A percentile compares a stretch with the other conserved stretches of the same genome.
Conservation (phyloP, 2,113 vertebrate species). For the Heptranchias perlo region DNA sequence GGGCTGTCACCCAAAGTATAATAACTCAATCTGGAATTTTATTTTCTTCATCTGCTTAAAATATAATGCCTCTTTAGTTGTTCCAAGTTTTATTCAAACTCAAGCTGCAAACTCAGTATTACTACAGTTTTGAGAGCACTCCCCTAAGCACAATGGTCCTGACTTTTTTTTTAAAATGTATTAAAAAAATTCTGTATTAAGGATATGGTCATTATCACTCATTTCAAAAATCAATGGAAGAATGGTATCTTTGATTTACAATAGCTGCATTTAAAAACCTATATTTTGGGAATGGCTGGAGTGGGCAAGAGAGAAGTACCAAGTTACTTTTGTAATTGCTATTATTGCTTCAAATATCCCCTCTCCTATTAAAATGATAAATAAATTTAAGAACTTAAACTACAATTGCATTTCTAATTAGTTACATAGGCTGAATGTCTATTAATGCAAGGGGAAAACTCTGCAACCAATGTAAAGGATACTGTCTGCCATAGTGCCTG, state of each 20-base stretch:
- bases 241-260: background rate
- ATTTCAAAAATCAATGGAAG: background rate
- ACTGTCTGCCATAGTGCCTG: background rate
- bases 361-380: background rate
- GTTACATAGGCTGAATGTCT: background rate
- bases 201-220: background rate
- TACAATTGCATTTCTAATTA: background rate
- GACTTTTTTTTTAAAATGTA: background rate
- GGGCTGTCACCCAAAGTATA: background rate
- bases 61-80: background rate
- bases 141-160: background rate
- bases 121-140: constrained; percentile 12
- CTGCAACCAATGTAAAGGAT: background rate
- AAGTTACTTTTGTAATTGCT: background rate
- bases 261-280: background rate
- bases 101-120: background rate
- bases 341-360: background rate
- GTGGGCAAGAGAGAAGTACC: background rate
- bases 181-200: too few species aligned
- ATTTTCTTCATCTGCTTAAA: background rate
- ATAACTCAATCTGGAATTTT: background rate
- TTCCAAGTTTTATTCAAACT: background rate
- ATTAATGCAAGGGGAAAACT: background rate
- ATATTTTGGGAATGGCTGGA: background rate
- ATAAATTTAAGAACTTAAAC: background rate